These are phyloP conservation scores for Dunckerocampus dactyliophorus DNA, from an alignment of 2,113 vertebrate species.

Conservation along the genomic window DNA sequence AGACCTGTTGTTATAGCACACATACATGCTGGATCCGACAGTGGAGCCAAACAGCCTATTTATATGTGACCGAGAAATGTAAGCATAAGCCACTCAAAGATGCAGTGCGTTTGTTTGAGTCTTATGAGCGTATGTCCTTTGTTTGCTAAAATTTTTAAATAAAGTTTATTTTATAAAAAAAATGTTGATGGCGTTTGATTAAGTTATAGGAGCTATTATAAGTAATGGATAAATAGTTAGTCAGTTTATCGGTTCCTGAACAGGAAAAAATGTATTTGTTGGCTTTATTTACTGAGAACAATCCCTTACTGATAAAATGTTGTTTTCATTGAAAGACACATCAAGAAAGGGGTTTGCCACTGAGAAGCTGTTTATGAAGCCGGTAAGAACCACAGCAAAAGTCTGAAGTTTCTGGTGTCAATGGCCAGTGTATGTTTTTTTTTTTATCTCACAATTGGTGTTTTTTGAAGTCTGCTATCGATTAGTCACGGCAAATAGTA, in stretches of 20 bases:
- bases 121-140: constrained; percentile 38
- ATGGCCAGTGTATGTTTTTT: constrained; percentile 44
- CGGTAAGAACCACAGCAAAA: constrained; percentile 24
- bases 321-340: background rate
- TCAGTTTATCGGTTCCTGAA: too few relatives aligned
- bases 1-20: constrained; percentile 36
- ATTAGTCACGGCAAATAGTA: constrained; percentile 79
- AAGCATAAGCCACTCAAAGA: constrained; percentile 53
- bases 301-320: too few relatives aligned
- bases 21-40: constrained; percentile 57
- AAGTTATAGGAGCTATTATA: background rate
- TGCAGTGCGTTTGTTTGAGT: constrained; percentile 67
- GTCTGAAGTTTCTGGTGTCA: constrained; percentile 62
- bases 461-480: constrained; percentile 76
- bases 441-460: constrained; percentile 58
- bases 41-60: constrained; percentile 56
- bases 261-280: too few relatives aligned
- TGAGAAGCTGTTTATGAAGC: constrained; percentile 46
- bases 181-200: constrained; percentile 10
- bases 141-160: constrained; percentile 54
- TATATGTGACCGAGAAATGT: constrained; percentile 59
- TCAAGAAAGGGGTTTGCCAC: constrained; percentile 35
- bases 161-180: constrained; percentile 72
- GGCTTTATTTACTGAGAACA: too few relatives aligned
- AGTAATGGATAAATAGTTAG: too few relatives aligned